These are phyloP conservation scores for Hylomyscus alleni DNA, from an alignment of 2,797 vertebrate species.

Conservation along the genomic window DNA sequence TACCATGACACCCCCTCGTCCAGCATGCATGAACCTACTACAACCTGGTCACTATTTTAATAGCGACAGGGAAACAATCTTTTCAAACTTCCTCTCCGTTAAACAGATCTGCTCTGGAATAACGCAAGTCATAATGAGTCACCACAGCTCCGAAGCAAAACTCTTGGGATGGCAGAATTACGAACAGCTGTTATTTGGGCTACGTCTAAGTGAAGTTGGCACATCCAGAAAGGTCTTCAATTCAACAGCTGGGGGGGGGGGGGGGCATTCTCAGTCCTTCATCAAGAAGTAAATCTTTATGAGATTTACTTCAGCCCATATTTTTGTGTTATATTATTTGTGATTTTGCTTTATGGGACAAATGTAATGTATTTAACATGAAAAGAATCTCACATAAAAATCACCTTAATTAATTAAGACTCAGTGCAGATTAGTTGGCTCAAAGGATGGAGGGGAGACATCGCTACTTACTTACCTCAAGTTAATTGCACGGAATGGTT, in stretches of 20 bases:
- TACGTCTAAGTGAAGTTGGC: conserved; percentile 26
- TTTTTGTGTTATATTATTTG: neutral
- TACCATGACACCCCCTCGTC: neutral
- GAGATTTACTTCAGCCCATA: neutral
- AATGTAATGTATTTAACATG: neutral
- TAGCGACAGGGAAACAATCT: neutral
- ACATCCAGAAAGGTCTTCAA: conserved; percentile 42
- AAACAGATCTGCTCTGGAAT: conserved; percentile 62
- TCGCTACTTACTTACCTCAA: neutral
- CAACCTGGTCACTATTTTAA: conserved; percentile 2
- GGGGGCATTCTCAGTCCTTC: neutral
- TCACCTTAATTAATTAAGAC: neutral
- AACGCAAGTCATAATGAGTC: conserved; percentile 84
- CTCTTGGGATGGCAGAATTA: conserved; percentile 41
- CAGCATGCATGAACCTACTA: neutral
- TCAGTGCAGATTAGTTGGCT: neutral
- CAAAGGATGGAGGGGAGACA: conserved; percentile 25
- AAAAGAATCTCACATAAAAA: conserved; percentile 58
- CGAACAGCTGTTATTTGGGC: conserved; percentile 63
- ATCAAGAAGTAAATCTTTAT: neutral
- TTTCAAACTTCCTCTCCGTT: neutral
- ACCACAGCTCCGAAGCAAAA: conserved; percentile 61
- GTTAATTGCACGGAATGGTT: neutral
- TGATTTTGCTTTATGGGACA: conserved; percentile 1
- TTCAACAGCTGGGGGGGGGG: neutral